phyloP scores from a whole-genome alignment of 1,140 invertebrate species.

The Eubasilissa regina region DNA sequence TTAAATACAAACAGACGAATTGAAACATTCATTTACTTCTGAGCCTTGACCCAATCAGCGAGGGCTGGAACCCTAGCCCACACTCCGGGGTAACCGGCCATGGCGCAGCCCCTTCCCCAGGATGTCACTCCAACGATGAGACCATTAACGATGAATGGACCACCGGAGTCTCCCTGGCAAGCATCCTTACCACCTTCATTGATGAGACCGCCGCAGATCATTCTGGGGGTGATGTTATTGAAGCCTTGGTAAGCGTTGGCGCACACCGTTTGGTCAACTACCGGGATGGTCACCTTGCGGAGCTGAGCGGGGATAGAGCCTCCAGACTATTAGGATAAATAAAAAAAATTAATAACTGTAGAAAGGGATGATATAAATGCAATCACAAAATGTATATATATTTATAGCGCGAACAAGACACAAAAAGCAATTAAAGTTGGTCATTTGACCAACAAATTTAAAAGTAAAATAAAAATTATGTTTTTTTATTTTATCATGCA shows the following conservation, averaged over 20 bases:
- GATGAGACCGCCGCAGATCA: constrained; percentile 80
- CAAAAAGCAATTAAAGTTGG: neutral
- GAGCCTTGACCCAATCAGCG: constrained; percentile 40
- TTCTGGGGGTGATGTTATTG: constrained; percentile 73
- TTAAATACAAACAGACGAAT: too few species aligned
- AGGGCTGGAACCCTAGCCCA: constrained; percentile 68
- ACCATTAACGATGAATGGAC: constrained; percentile 72
- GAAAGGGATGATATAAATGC: neutral
- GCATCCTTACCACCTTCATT: constrained; percentile 64
- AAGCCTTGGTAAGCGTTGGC: constrained; percentile 59
- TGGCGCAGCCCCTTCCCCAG: constrained; percentile 71
- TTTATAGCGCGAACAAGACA: too few species aligned
- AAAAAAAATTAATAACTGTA: too few species aligned
- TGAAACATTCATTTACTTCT: constrained; percentile 40
- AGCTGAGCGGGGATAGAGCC: constrained; percentile 61
- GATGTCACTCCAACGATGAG: constrained; percentile 73
- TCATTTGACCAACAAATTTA: too few species aligned
- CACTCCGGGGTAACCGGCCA: constrained; percentile 70
- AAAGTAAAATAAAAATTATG: too few species aligned
- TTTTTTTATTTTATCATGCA: too few species aligned
- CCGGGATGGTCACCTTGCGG: constrained; percentile 65
- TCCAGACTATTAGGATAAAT: neutral
- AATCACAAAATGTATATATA: too few species aligned
- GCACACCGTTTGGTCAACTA: constrained; percentile 64
- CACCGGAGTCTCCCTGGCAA: constrained; percentile 76